Base-by-base conservation (phyloP, 2,113 vertebrate species). In the Ptilonorhynchus violaceus region DNA sequence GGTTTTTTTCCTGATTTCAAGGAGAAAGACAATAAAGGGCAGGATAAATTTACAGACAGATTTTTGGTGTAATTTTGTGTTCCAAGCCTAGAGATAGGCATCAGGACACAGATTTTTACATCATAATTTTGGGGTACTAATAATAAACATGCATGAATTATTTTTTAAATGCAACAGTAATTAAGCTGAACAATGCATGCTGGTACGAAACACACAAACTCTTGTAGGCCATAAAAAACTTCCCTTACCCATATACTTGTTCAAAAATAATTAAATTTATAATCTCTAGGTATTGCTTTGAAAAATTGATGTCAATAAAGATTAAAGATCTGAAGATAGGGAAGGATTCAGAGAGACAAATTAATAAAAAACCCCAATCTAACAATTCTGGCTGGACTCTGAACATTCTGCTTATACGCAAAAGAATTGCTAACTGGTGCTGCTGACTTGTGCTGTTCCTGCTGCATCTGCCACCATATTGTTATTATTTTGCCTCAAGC, bases 401-500 rank as follows among this genome's bases (percentile, higher is more conserved):
- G 74, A 66, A 73, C 35, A 27, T 69, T 87, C 85, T 82, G 55
- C 50, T 87, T 83, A 87, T 80, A 92, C 85, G 67, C 59, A 87
- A 93, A 92, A 73, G 46, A 66, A 75, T 35, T 63, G 63, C 63
- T 73, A 92, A 87, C 85, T 67, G 55, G 31, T 91, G 76, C 52
- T 96, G 88, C 88, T 92, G 88, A 91, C 77, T 92, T 84, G 62
- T 72, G 75, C 79, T 85, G 56, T 33, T 96, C 79, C 81, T 84
- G 41, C 86, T 93, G 56, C 91, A 91, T 96, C 93, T 96, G 95
- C 90, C 84, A 89, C 76, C 52, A 31, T 91, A 85, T 75, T 97
- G 86, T 42, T 94, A 88, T 88, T 92, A 88, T 86, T 94, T 94
- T 93, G 95, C 95, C 92, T 94, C 58, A 56, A 93, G 93, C 94